Conservation (phyloP, 2,888 invertebrate genomes). For the Caprella mutica region DNA sequence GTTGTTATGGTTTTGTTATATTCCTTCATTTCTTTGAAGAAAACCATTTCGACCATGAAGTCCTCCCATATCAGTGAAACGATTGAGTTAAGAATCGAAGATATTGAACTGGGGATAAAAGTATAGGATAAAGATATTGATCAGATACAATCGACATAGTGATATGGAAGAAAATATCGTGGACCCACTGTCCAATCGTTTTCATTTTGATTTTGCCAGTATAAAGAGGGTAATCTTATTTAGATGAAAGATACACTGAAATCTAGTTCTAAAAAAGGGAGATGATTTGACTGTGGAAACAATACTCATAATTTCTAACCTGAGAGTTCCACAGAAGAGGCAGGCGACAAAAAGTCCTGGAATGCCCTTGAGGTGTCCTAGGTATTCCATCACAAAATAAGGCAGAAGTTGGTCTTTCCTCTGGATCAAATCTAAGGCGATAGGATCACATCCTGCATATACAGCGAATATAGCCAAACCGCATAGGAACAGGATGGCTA, state of each 20-base stretch:
- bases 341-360: slow-evolving; percentile 65
- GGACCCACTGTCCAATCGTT: too few relatives aligned
- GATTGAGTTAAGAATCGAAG: slow-evolving; percentile 57
- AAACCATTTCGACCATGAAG: slow-evolving; percentile 49
- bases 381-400: slow-evolving; percentile 40
- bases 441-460: slow-evolving; percentile 72
- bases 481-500: neutral
- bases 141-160: too few relatives aligned
- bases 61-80: slow-evolving; percentile 82
- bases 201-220: too few relatives aligned
- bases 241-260: too few relatives aligned
- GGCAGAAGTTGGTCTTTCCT: slow-evolving; percentile 37
- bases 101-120: slow-evolving; percentile 2
- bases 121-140: too few relatives aligned
- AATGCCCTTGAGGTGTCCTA: slow-evolving; percentile 33
- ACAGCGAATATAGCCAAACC: slow-evolving; percentile 78
- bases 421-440: slow-evolving; percentile 43
- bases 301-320: too few relatives aligned
- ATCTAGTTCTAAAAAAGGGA: too few relatives aligned
- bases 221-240: too few relatives aligned
- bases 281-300: too few relatives aligned
- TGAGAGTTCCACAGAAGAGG: slow-evolving; percentile 81
- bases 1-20: slow-evolving; percentile 49
- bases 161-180: too few relatives aligned
- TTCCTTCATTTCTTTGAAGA: slow-evolving; percentile 26